Evolutionary conservation across 2,797 vertebrate species (phyloP).

Genomic region (Sternotherus odoratus): DNA sequence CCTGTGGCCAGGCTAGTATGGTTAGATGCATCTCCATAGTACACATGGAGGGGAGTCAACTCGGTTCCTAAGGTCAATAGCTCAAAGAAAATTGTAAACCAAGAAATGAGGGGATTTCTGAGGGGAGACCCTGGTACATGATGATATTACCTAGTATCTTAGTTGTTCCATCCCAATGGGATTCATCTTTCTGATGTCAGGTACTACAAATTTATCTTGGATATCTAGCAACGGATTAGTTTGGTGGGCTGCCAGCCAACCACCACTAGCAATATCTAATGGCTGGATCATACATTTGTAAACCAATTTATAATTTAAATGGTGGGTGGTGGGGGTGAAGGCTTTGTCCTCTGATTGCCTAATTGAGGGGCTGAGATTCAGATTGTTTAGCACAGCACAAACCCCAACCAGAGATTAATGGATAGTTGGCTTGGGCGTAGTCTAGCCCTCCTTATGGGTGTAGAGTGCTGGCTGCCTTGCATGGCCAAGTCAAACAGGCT

Average conservation of each 20-base stretch:
- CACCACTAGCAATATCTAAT: conserved; percentile 43
- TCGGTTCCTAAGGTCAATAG: background rate
- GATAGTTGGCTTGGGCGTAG: background rate
- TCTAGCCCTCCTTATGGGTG: background rate
- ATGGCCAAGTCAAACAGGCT: background rate
- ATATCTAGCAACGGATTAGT: conserved; percentile 10
- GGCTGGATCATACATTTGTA: conserved; percentile 49
- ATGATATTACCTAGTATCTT: background rate
- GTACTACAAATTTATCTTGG: background rate
- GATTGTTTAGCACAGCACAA: conserved; percentile 42
- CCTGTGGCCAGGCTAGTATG: background rate
- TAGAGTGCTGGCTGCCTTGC: background rate
- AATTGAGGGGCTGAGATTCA: conserved; percentile 48
- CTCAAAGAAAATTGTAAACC: background rate
- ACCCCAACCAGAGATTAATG: background rate
- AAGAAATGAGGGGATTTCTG: background rate
- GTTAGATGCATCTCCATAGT: background rate
- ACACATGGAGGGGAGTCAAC: background rate
- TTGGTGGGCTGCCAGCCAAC: conserved; percentile 37
- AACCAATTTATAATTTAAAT: conserved; percentile 40
- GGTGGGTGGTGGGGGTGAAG: background rate
- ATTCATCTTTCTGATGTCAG: background rate
- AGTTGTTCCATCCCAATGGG: background rate
- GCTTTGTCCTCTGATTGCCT: conserved; percentile 37
- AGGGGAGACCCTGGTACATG: background rate